These are phyloP conservation scores for Sinelater perroti DNA, from an alignment of 2,888 invertebrate species.

Conservation along the genomic window DNA sequence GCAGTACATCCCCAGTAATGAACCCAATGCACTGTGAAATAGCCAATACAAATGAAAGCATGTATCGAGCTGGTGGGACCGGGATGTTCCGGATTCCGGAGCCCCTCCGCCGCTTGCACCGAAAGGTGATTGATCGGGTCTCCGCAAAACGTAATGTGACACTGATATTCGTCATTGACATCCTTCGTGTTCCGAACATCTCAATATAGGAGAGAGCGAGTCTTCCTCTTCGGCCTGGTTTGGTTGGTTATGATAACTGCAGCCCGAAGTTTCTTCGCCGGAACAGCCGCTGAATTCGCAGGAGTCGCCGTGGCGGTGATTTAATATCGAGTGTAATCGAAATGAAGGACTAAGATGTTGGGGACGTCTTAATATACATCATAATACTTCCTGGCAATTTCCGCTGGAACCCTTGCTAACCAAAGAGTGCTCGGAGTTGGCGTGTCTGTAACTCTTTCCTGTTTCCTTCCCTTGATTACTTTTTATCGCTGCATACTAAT, in stretches of 20 bases:
- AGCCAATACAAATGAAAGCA: constrained; percentile 53
- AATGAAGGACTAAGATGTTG: constrained; percentile 44
- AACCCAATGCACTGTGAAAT: constrained; percentile 57
- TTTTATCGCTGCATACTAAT: constrained; percentile 33
- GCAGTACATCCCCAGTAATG: constrained; percentile 47
- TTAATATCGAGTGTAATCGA: constrained; percentile 52
- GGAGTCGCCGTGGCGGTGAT: constrained; percentile 44
- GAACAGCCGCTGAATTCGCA: constrained; percentile 1
- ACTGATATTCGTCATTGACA: constrained; percentile 36
- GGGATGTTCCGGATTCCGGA: constrained; percentile 30
- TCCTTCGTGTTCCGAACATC: constrained; percentile 26
- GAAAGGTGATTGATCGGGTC: constrained; percentile 48
- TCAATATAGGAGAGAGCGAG: constrained; percentile 28
- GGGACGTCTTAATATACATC: constrained; percentile 57
- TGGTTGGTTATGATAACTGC: no score
- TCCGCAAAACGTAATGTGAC: constrained; percentile 40
- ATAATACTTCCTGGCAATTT: constrained; percentile 60
- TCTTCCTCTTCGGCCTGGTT: constrained; percentile 26
- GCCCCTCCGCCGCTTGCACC: constrained; percentile 38
- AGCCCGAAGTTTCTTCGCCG: neutral
- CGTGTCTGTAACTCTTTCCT: constrained; percentile 36
- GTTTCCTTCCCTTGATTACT: constrained; percentile 38
- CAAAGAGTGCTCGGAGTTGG: constrained; percentile 35
- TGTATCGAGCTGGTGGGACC: constrained; percentile 36
- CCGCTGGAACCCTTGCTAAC: constrained; percentile 48